Base-by-base conservation (phyloP, 1,140 invertebrate genomes). In the Diorhabda elongata region DNA sequence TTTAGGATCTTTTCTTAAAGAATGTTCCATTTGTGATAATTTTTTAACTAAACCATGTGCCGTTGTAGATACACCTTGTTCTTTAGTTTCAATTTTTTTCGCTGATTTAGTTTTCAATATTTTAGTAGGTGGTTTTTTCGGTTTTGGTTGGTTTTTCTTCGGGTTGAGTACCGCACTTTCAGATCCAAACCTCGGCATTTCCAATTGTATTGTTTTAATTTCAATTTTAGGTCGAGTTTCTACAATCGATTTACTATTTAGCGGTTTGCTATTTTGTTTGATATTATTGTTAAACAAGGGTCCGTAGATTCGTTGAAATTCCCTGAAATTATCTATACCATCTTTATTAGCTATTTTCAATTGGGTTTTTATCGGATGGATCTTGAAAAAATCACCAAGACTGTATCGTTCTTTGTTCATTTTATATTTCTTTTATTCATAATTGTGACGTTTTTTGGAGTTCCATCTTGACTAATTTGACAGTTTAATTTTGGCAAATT, bases 231-330 rank as follows among this genome's bases (percentile, higher is more conserved):
- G 65, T 59, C 58, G 58, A 52, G 9, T n/a, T 5, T 5, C 43
- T 4, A 45, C 11, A 44, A 8, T 60, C 7, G 56, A 44, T 11
- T 43, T 7, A 41, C 42, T 60, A 5, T 26, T 26, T 8, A 57
- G n/a, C n/a, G 1, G 9, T 57, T 66, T 52, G 47, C 47, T 52
- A 8, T 6, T 6, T 26, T 26, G 26, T 26, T 26, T 26, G 26
- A 26, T 26, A 8, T 56, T 6, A 7, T 65, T 65, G 26, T 26
- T 43, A 8, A 65, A 43, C 26, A 65, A 42, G 5, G 11, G 41
- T 42, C 65, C 44, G 42, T 66, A 66, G 4, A 66, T 52, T 58
- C 57, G 11, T 44, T 66, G 65, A 41, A 66, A 66, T 7, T 66
- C 65, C 43, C 47, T 8, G 42, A 66, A 66, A 60, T 66, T 66